These are phyloP conservation scores for Caradrina clavipalpis DNA, from an alignment of 2,888 invertebrate species.

Conservation along the genomic window DNA sequence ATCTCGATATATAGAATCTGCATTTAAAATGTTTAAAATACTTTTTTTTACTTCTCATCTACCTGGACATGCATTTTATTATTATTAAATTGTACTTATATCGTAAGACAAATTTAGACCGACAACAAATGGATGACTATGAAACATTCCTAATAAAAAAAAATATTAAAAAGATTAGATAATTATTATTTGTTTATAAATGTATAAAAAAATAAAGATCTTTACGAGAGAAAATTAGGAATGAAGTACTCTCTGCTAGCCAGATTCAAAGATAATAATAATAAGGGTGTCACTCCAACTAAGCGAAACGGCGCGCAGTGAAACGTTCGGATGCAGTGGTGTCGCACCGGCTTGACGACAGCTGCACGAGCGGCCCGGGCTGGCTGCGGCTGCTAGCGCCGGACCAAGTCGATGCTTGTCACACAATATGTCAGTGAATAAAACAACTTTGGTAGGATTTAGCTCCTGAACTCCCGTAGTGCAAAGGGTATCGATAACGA, in stretches of 20 bases:
- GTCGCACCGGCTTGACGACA: no score
- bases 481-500: conserved; percentile 43
- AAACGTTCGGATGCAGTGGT: no score
- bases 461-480: conserved; percentile 61
- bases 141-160: conserved; percentile 77
- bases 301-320: conserved; percentile 38
- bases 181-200: conserved; percentile 72
- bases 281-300: conserved; percentile 31
- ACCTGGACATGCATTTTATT: conserved; percentile 85
- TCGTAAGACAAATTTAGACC: conserved; percentile 87
- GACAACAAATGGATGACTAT: conserved; percentile 79
- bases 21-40: conserved; percentile 87
- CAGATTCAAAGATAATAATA: conserved; percentile 65
- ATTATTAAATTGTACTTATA: conserved; percentile 88
- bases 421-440: conserved; percentile 55
- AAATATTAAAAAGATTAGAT: conserved; percentile 64
- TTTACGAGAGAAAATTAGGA: conserved; percentile 86
- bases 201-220: conserved; percentile 90
- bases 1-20: conserved; percentile 89
- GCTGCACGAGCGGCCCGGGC: no score
- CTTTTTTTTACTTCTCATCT: conserved; percentile 76
- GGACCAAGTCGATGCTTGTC: conserved; percentile 46
- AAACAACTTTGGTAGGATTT: conserved; percentile 79
- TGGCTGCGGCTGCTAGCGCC: conserved; percentile 12
- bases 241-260: conserved; percentile 81